Percentiles rank a stretch among this genome's conserved stretches.
Evolutionary conservation across 2,797 vertebrate species (phyloP).

Genomic region (Scleropages formosus): DNA sequence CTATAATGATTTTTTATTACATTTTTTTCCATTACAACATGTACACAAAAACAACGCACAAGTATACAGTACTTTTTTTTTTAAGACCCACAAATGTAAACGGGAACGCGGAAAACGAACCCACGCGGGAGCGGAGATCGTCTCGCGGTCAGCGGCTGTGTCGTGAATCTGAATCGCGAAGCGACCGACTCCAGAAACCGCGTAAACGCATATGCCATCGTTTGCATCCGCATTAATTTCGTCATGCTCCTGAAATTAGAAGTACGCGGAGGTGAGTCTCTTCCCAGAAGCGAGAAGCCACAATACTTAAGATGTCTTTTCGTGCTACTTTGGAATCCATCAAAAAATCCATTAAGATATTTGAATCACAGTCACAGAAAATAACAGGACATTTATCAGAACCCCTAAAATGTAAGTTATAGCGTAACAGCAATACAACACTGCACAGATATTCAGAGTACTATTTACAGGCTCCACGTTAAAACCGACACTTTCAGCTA

Average conservation of each 20-base stretch:
- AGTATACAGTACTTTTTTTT: neutral
- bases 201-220: neutral
- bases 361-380: slow-evolving; percentile 3
- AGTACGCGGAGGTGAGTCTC: neutral
- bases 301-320: no score
- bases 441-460: neutral
- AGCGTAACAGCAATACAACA: slow-evolving; percentile 12
- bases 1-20: neutral
- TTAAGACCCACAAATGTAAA: neutral
- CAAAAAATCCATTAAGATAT: neutral
- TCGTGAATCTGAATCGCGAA: no score
- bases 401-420: slow-evolving; percentile 2
- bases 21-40: neutral
- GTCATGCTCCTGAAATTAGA: neutral
- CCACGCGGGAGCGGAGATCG: neutral
- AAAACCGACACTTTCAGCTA: neutral
- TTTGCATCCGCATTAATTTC: neutral
- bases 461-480: slow-evolving; percentile 10
- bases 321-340: no score
- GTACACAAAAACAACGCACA: neutral
- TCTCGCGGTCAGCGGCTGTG: neutral
- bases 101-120: neutral
- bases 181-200: neutral
- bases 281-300: no score
- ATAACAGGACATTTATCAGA: neutral